A percentile compares a stretch with the other conserved stretches of the same genome.
Conservation (phyloP, 2,113 vertebrate species). For the Trachemys scripta region DNA sequence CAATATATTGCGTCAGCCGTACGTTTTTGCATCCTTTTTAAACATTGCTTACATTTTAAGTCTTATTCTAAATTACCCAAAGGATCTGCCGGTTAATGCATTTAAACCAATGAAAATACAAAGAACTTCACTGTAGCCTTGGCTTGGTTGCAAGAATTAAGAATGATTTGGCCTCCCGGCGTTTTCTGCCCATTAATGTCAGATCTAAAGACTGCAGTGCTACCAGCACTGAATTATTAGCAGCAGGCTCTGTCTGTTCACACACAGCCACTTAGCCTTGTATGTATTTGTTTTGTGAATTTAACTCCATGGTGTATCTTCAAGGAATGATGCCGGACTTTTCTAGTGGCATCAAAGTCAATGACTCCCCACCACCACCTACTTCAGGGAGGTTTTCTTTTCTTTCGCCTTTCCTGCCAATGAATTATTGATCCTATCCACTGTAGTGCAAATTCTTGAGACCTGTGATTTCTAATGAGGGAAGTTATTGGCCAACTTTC, state of each 20-base stretch:
- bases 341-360: not conserved
- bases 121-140: not conserved
- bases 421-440: constrained; percentile 69
- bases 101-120: not conserved
- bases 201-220: constrained; percentile 12
- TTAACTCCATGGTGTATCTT: constrained; percentile 21
- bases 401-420: constrained; percentile 7
- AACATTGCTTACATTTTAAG: not conserved
- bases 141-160: not conserved
- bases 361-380: not conserved
- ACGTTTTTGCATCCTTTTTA: not conserved
- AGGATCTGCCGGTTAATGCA: not conserved
- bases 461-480: constrained; percentile 60
- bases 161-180: not conserved
- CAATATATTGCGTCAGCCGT: not conserved
- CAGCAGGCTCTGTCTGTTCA: not conserved
- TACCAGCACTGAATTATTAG: constrained; percentile 17
- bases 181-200: not conserved
- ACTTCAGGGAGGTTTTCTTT: not conserved
- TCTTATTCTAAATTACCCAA: not conserved
- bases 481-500: constrained; percentile 60
- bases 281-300: rapidly evolving
- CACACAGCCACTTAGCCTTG: not conserved
- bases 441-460: not conserved
- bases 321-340: constrained; percentile 37